phyloP scores from a whole-genome alignment of 2,113 vertebrate genomes.

The Vidua chalybeata region DNA sequence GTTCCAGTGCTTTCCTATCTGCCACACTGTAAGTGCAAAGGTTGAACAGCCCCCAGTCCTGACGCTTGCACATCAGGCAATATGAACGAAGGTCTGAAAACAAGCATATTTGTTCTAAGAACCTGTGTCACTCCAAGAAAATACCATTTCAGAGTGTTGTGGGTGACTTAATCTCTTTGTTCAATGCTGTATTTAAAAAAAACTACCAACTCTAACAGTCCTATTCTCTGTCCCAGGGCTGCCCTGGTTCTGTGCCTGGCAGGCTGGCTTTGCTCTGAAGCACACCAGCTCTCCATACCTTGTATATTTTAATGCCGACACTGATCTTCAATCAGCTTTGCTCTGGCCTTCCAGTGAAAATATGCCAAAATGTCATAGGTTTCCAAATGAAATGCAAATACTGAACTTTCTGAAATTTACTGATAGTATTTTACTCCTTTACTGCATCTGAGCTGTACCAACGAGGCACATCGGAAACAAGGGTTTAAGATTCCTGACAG shows the following conservation, averaged over 20 bases:
- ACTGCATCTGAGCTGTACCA: not conserved
- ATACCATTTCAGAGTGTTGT: not conserved
- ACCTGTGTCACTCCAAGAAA: not conserved
- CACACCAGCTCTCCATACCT: not conserved
- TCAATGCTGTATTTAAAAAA: not conserved
- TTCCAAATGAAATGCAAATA: constrained; percentile 68
- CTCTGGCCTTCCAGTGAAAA: constrained; percentile 49
- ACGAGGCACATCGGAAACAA: not conserved
- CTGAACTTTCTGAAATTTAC: constrained; percentile 67
- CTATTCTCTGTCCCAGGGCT: not conserved
- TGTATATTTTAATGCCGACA: constrained; percentile 13
- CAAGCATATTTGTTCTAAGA: not conserved
- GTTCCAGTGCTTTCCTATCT: not conserved
- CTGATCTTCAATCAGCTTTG: constrained; percentile 56
- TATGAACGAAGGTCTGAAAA: not conserved
- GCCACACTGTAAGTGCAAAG: not conserved
- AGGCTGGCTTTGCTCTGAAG: not conserved
- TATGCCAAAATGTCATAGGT: constrained; percentile 57
- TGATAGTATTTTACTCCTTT: constrained; percentile 42
- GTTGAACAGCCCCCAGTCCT: not conserved
- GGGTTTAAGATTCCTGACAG: constrained; percentile 21
- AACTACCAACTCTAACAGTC: not conserved
- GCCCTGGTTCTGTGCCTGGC: not conserved
- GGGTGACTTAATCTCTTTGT: not conserved
- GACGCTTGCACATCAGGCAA: not conserved